These are phyloP conservation scores for Recurvirostra avosetta DNA, from an alignment of 2,113 vertebrate genomes.

Conservation along the genomic window DNA sequence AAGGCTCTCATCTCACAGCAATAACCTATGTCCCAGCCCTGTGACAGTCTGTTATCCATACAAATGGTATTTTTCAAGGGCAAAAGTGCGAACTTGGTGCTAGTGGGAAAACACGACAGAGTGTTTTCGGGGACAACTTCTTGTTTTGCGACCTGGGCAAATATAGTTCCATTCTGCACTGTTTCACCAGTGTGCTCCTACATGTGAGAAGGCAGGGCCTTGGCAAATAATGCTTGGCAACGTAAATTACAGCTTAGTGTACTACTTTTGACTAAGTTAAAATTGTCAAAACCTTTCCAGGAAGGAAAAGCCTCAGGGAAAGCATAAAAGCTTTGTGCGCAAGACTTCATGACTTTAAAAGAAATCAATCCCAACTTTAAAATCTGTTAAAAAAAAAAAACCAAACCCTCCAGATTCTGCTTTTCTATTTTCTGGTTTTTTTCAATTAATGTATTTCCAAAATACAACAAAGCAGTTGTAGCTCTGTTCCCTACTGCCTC, in stretches of 20 bases:
- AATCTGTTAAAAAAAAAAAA: not conserved
- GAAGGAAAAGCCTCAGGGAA: not conserved
- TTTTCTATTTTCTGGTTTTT: not conserved
- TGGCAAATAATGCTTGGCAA: not conserved
- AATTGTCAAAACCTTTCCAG: not conserved
- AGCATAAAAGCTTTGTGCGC: not conserved
- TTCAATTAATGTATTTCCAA: not conserved
- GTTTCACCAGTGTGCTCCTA: not conserved
- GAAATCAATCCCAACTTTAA: not conserved
- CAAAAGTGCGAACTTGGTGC: not conserved
- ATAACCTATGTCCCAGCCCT: not conserved
- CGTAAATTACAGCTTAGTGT: not conserved
- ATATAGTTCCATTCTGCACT: not conserved
- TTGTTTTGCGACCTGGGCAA: not conserved
- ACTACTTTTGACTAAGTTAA: not conserved
- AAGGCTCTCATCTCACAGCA: constrained; percentile 33
- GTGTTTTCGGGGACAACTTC: not conserved
- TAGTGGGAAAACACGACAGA: not conserved
- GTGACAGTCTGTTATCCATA: not conserved
- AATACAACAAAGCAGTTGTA: not conserved
- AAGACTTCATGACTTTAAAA: not conserved
- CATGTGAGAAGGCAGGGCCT: not conserved
- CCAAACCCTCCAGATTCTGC: not conserved
- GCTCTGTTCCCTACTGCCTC: not conserved
- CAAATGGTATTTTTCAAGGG: constrained; percentile 15